Base-by-base conservation (phyloP, 2,797 vertebrate species). In the Phataginus tetradactyla region DNA sequence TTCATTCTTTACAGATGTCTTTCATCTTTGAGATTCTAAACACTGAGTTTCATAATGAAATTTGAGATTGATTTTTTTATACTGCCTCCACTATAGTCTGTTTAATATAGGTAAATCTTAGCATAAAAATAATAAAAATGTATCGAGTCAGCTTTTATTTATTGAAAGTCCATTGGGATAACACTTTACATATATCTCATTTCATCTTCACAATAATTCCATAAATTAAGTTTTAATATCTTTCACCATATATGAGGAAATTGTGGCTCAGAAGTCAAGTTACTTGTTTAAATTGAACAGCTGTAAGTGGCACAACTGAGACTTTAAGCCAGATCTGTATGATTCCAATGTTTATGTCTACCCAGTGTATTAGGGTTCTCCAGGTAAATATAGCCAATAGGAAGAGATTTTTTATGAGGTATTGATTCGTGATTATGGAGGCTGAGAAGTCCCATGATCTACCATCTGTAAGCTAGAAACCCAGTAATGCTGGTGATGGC, bases 101-200 rank as follows among this genome's bases (percentile, higher is more conserved):
- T 79, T 96, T 85, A 84, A 39, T 91, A 23, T 88, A n/a, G 25
- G 45, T 68, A 85, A 93, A 20, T 72, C 34, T 92, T 64, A 86
- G 74, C 15, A 80, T 53, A 80, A 88, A 72, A 72, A 90, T 59
- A 78, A 55, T 63, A 61, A 78, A 84, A 86, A 78, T 39, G 11
- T n/a, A 78, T n/a, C 42, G 68, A 61, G 32, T 96, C 37, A 64
- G 23, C 45, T 89, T 86, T 68, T 95, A 55, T 80, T 95, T 74
- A 55, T 37, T 77, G 25, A 75, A 72, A 89, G 29, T 11, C 29
- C 6, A 85, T n/a, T 84, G 29, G 86, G 78, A 64, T 57, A 94
- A 71, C 17, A 34, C 32, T 88, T 81, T 29, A 68, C 3, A 78
- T 23, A 68, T 57, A 86, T 29, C 20, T 87, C 49, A 53, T 90